Evolutionary conservation across 2,888 invertebrate species (phyloP).

Genomic region (Merodon equestris): DNA sequence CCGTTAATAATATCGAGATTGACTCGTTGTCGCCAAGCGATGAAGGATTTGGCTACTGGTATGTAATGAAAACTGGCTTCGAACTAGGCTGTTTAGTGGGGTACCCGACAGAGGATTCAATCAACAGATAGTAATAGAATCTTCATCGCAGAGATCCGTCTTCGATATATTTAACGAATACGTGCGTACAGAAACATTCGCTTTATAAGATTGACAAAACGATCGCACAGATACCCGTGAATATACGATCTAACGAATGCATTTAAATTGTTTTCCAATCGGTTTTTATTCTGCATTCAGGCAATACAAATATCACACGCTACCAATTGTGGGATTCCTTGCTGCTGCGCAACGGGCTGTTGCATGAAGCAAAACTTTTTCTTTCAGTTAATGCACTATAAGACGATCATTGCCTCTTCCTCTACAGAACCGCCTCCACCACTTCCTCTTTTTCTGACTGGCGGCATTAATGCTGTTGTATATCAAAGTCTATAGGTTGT

Average conservation of each 20-base stretch:
- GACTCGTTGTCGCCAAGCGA: conserved; percentile 17
- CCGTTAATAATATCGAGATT: conserved; percentile 14
- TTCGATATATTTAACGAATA: conserved; percentile 12
- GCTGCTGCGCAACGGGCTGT: conserved; percentile 34
- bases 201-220: not conserved
- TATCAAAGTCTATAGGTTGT: no score
- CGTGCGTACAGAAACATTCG: not conserved
- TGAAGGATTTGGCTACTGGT: not conserved
- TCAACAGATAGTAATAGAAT: conserved; percentile 8
- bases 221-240: conserved; percentile 22
- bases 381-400: conserved; percentile 54
- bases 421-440: conserved; percentile 44
- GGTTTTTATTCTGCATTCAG: not conserved
- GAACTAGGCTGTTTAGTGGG: no score
- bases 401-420: conserved; percentile 42
- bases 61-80: not conserved
- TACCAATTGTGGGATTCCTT: conserved; percentile 14
- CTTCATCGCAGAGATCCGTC: conserved; percentile 21
- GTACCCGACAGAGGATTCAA: no score
- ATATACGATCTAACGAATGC: conserved; percentile 37
- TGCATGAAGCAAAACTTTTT: conserved; percentile 58
- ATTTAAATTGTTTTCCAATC: conserved; percentile 50
- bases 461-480: not conserved
- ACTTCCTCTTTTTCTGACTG: conserved; percentile 54
- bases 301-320: not conserved